Conservation (phyloP, 2,113 vertebrate genomes). For the Brachirus orientalis region DNA sequence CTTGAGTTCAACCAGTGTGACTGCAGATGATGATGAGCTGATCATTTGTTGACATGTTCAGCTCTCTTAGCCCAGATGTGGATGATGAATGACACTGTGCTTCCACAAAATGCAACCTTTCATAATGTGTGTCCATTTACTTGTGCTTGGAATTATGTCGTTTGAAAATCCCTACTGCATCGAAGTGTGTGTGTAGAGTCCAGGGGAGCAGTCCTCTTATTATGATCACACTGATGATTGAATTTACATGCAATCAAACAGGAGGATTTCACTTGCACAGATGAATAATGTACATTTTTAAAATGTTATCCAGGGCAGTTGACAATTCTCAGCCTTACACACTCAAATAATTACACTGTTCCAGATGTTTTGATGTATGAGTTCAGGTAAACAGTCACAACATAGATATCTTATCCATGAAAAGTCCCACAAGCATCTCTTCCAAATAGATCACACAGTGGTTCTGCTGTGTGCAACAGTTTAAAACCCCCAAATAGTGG, state of each 20-base stretch:
- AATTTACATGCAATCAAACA: background rate
- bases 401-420: background rate
- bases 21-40: background rate
- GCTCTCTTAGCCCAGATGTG: constrained; percentile 5
- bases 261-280: background rate
- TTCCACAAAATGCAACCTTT: background rate
- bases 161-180: constrained; percentile 29
- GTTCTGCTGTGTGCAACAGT: constrained; percentile 1
- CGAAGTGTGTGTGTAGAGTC: constrained; percentile 8
- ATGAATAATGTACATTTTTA: background rate
- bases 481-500: constrained; percentile 4
- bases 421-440: constrained; percentile 8
- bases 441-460: background rate
- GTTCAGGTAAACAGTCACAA: background rate
- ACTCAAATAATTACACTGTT: background rate
- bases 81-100: constrained; percentile 8
- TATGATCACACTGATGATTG: background rate
- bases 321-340: background rate
- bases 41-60: constrained; percentile 17
- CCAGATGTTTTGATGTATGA: background rate
- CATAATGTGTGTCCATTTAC: constrained; percentile 2
- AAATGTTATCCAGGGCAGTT: too few relatives aligned
- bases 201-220: background rate
- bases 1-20: background rate
- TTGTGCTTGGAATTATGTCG: constrained; percentile 5